phyloP scores from a whole-genome alignment of 1,140 invertebrate genomes.

The Drosophila arizonae region DNA sequence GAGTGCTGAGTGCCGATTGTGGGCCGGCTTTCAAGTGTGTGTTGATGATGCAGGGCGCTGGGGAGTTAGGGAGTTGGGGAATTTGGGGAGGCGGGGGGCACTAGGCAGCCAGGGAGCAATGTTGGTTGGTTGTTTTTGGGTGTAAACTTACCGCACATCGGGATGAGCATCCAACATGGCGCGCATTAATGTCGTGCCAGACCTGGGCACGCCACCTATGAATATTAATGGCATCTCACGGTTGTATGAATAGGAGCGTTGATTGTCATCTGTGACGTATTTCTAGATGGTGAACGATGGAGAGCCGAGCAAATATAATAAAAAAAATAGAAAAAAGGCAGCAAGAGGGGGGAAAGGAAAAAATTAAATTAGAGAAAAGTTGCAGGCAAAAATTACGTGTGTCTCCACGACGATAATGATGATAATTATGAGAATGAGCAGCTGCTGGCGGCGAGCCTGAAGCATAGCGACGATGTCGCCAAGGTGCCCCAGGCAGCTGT shows the following conservation, averaged over 20 bases:
- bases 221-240: constrained; percentile 96
- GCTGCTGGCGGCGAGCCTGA: constrained; percentile 9
- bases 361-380: constrained; percentile 77
- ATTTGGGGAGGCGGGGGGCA: neutral
- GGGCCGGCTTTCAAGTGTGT: too few relatives aligned
- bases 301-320: constrained; percentile 13
- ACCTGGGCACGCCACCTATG: constrained; percentile 98
- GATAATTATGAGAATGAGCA: constrained; percentile 29
- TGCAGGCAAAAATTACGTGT: constrained; percentile 63
- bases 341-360: constrained; percentile 3
- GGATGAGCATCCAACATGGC: constrained; percentile 99
- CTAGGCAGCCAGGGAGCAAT: neutral
- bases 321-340: neutral
- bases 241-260: constrained; percentile 89
- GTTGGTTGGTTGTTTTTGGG: neutral
- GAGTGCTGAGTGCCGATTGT: too few relatives aligned
- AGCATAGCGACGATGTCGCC: constrained; percentile 24
- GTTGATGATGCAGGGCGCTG: too few relatives aligned
- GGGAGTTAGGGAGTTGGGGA: neutral
- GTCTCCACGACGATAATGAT: constrained; percentile 31
- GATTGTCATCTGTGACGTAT: constrained; percentile 85
- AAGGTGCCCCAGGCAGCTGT: constrained; percentile 30
- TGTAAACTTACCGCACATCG: constrained; percentile 89
- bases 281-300: constrained; percentile 68
- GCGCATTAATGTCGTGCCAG: constrained; percentile 97